A percentile compares a stretch with the other conserved stretches of the same genome.
Conservation (phyloP, 1,140 invertebrate species). For the Drosophila sucinea region DNA sequence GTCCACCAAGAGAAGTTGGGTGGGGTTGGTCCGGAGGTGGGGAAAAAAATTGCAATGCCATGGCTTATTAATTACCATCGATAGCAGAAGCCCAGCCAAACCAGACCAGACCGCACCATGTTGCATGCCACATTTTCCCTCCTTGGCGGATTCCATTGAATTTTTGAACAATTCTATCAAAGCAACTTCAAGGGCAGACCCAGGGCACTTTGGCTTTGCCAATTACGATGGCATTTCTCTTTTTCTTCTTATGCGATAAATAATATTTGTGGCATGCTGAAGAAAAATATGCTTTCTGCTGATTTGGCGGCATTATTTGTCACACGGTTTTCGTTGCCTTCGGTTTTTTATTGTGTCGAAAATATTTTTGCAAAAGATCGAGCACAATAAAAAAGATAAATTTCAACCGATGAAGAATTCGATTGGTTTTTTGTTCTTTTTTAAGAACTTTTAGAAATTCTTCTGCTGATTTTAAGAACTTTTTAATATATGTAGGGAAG, state of each 20-base stretch:
- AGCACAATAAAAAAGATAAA: not conserved
- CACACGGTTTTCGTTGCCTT: slow-evolving; percentile 16
- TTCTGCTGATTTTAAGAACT: no score
- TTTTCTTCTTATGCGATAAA: not conserved
- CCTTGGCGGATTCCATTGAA: slow-evolving; percentile 1
- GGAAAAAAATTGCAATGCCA: slow-evolving; percentile 65
- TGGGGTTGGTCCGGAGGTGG: not conserved
- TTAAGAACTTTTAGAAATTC: not conserved
- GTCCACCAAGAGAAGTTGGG: no score
- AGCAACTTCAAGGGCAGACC: slow-evolving; percentile 31
- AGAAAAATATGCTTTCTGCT: slow-evolving; percentile 23
- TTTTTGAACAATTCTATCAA: slow-evolving; percentile 11
- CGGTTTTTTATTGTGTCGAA: no score
- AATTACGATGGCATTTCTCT: slow-evolving; percentile 61
- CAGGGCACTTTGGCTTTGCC: slow-evolving; percentile 46
- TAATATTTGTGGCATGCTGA: slow-evolving; percentile 8
- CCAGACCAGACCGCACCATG: slow-evolving; percentile 50
- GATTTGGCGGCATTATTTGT: slow-evolving; percentile 44
- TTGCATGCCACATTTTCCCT: slow-evolving; percentile 23
- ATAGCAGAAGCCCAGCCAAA: slow-evolving; percentile 44
- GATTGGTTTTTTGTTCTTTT: slow-evolving; percentile 14
- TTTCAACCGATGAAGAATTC: not conserved
- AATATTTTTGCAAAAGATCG: slow-evolving; percentile 8
- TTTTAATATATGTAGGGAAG: no score
- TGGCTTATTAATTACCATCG: slow-evolving; percentile 76